Evolutionary conservation across 30 jellyfish, hydroid and myxozoan species (phyloP), one percentile per base, ranked within the genome.

Genomic region (Turritopsis dohrnii): DNA sequence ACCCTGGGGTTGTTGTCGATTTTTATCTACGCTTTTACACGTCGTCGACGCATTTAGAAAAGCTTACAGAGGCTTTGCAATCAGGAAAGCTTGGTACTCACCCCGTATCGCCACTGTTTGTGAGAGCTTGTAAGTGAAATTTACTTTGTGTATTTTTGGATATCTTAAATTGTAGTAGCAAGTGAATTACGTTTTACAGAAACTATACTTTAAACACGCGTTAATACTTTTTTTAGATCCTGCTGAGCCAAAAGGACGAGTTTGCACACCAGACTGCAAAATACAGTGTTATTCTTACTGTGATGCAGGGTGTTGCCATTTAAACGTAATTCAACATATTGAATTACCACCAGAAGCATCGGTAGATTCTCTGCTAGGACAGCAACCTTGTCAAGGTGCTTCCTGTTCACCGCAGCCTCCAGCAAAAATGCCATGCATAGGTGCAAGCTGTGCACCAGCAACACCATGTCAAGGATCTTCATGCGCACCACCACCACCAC

Each of bases 231-330:
- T 54, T 72, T 60, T 84, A 91, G 97, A 91, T 73, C 29, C 90
- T n/a, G 97, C 97, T 30, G 97, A 91, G 60, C 97, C 97, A 19
- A 91, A 87, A 72, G 97, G 97, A 53, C 94, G 96, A 17, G 97
- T 91, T 52, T 91, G 97, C 84, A 91, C 97, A 24, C 97, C 97
- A 0, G 97, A 91, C 84, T 91, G 97, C 81, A 87, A 88, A 60
- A 52, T 91, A 52, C 97, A 91, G 84, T 91, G 97, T 79, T 91
- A 91, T 84, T 91, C 97, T 1, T 91, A 91, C 91, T 91, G 97
- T 60, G 97, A 91, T 74, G 92, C 92, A 60, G 97, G 97, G 28
- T 91, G 97, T 79, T 91, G 97, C 52, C 72, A 66, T 65, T 24
- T 82, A 26, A 28, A 82, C 66, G 75, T 82, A 8, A 54, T 82